Evolutionary conservation across 92 coral and sea anemone species (phyloP).

Genomic region (Heteractis magnifica): DNA sequence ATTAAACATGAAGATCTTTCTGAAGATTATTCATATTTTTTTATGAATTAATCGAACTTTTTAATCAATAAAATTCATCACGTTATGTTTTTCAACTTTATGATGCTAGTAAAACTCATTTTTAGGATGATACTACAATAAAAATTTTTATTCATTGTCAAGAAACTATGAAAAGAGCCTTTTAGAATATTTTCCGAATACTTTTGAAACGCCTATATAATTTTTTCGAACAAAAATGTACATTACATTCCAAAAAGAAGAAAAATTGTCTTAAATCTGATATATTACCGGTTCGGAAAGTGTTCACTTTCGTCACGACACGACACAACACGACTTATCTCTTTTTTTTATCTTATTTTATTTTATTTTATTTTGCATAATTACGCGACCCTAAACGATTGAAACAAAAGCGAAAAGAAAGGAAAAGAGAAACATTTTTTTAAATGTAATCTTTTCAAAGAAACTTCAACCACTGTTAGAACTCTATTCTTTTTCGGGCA

Average conservation of each 20-base stretch:
- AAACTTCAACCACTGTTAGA: not conserved
- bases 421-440: no score
- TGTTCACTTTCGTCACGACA: not conserved
- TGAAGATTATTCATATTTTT: not conserved
- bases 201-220: not conserved
- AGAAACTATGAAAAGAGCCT: not conserved
- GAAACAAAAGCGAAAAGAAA: no score
- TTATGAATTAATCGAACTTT: not conserved
- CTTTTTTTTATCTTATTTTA: not conserved
- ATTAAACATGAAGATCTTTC: not conserved
- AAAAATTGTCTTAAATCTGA: not conserved
- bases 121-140: not conserved
- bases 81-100: not conserved
- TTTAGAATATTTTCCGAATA: not conserved
- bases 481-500: not conserved
- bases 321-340: not conserved
- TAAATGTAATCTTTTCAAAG: no score
- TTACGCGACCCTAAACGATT: no score
- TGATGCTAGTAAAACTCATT: not conserved
- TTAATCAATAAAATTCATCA: not conserved
- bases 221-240: not conserved
- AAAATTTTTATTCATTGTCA: not conserved
- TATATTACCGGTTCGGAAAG: not conserved
- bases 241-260: not conserved
- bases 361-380: not conserved